Percentiles rank a stretch among this genome's conserved stretches.
These are phyloP conservation scores for Lomographa bimaculata DNA, from an alignment of 2,888 invertebrate species.

Conservation along the genomic window DNA sequence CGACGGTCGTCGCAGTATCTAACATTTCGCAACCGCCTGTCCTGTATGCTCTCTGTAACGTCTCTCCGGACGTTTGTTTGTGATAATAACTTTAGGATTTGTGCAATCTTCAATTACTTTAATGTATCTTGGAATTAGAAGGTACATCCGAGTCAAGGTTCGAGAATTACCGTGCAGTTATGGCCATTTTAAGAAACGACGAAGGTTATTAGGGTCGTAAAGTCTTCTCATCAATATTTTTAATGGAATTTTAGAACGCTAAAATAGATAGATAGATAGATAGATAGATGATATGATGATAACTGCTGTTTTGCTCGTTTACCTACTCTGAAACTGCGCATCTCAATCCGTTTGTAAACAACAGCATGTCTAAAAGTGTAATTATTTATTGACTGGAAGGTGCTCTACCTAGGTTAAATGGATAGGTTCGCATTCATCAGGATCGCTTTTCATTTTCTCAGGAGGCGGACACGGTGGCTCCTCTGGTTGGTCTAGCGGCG, in stretches of 20 bases:
- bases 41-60: slow-evolving; percentile 28
- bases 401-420: no score
- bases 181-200: slow-evolving; percentile 13
- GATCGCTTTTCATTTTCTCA: no score
- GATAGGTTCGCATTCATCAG: no score
- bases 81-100: slow-evolving; percentile 25
- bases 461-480: slow-evolving; percentile 37
- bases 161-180: slow-evolving; percentile 13
- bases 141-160: slow-evolving; percentile 28
- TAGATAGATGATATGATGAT: no score
- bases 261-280: no score
- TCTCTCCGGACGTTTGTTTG: slow-evolving; percentile 23
- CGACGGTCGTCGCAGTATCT: slow-evolving; percentile 24
- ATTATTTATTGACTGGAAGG: no score
- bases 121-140: slow-evolving; percentile 26
- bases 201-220: slow-evolving; percentile 19
- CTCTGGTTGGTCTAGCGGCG: slow-evolving; percentile 24
- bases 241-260: no score
- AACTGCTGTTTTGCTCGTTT: no score
- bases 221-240: no score
- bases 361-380: no score
- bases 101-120: slow-evolving; percentile 31
- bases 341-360: no score
- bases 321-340: no score
- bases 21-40: slow-evolving; percentile 40